Conservation (phyloP, 2,888 invertebrate species). For the Orchesellides sinensis region DNA sequence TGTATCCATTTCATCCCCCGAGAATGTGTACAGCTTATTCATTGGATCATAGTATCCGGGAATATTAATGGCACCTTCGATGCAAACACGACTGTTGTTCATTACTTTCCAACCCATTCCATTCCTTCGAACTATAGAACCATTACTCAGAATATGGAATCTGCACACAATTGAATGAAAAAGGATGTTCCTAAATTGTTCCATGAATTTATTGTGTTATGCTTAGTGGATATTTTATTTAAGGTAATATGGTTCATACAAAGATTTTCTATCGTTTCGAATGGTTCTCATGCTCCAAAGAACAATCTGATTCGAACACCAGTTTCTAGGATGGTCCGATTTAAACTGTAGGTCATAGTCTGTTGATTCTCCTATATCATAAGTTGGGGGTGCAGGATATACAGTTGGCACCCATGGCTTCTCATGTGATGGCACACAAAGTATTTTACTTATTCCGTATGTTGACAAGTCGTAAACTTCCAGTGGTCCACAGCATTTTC, state of each 20-base stretch:
- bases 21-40: conserved; percentile 11
- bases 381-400: neutral
- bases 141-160: conserved; percentile 56
- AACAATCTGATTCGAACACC: conserved; percentile 36
- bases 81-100: conserved; percentile 44
- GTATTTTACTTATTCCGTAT: conserved; percentile 35
- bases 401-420: conserved; percentile 41
- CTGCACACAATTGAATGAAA: conserved; percentile 10
- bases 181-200: too few species aligned
- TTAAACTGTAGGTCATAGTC: neutral
- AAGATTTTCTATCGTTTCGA: conserved; percentile 20
- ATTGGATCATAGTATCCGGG: conserved; percentile 26
- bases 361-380: neutral
- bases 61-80: conserved; percentile 61
- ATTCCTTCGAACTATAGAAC: conserved; percentile 39
- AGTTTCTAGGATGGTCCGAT: conserved; percentile 45
- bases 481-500: conserved; percentile 48
- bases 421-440: conserved; percentile 28
- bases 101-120: conserved; percentile 49
- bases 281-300: conserved; percentile 36
- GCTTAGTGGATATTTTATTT: too few species aligned
- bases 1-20: conserved; percentile 44
- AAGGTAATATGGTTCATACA: conserved; percentile 23
- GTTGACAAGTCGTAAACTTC: conserved; percentile 55
- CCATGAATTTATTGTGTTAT: too few species aligned